Percentiles rank a stretch among this genome's conserved stretches.
phyloP scores from a whole-genome alignment of 2,797 vertebrate genomes.

The Margarornis squamiger region DNA sequence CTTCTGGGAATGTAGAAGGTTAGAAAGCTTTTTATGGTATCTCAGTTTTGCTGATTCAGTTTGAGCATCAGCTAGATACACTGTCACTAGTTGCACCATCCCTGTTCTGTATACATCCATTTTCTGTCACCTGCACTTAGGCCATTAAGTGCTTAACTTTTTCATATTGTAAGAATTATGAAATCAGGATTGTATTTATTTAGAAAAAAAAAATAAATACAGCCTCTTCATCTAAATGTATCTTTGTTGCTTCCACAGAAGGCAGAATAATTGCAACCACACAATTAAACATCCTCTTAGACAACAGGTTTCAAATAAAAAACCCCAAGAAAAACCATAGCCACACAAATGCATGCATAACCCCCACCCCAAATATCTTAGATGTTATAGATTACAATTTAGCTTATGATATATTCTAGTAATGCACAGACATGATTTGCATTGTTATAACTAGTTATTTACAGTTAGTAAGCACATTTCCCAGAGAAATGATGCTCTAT shows the following conservation, averaged over 20 bases:
- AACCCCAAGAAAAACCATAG: accelerated
- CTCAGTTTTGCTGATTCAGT: not conserved
- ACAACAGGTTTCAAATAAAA: not conserved
- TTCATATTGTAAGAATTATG: slow-evolving; percentile 31
- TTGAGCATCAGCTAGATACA: not conserved
- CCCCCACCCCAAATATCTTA: accelerated
- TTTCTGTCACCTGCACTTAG: slow-evolving; percentile 51
- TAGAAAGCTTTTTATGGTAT: not conserved
- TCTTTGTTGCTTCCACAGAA: not conserved
- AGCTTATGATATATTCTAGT: not conserved
- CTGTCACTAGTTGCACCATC: slow-evolving; percentile 1
- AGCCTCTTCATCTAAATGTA: slow-evolving; percentile 15
- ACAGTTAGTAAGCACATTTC: not conserved
- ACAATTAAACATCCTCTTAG: not conserved
- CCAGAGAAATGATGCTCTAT: not conserved
- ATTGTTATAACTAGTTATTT: not conserved
- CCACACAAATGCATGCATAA: no score
- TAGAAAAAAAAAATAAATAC: not conserved
- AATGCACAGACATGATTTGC: not conserved
- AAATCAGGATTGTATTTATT: slow-evolving; percentile 42
- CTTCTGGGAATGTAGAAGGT: not conserved
- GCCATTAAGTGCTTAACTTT: not conserved
- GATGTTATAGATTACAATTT: not conserved
- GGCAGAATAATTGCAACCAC: not conserved
- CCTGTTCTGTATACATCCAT: slow-evolving; percentile 44